phyloP scores from a whole-genome alignment of 2,797 vertebrate species.

The Cyclura pinguis region DNA sequence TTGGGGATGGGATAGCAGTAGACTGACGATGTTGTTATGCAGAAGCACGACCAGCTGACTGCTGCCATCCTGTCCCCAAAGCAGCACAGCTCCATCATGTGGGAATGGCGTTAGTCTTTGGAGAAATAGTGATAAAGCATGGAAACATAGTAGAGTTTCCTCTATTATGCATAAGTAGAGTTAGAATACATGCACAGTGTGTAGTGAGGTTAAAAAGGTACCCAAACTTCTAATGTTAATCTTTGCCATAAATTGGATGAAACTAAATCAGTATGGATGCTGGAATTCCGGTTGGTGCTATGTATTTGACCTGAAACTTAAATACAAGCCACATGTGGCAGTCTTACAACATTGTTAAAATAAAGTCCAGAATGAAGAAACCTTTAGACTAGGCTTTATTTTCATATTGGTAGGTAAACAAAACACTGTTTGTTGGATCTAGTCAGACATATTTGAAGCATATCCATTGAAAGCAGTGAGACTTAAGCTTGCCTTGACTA shows the following conservation, averaged over 20 bases:
- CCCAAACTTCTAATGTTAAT: background rate
- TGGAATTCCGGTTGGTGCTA: background rate
- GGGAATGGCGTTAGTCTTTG: background rate
- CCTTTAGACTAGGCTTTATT: background rate
- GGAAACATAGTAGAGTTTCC: background rate
- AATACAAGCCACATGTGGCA: background rate
- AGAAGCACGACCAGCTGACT: too few species aligned
- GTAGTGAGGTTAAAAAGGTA: background rate
- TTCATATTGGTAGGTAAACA: background rate
- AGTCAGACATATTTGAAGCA: too few species aligned
- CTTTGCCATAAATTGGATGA: background rate
- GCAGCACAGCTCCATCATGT: too few species aligned
- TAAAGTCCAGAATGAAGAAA: background rate
- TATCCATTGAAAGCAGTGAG: too few species aligned
- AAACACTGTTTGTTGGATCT: background rate
- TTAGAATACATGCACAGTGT: background rate
- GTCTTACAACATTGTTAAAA: background rate
- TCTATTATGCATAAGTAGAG: background rate
- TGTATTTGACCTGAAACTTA: background rate
- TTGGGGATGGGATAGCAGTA: too few species aligned
- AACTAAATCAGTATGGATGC: background rate
- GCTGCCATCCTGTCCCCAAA: too few species aligned
- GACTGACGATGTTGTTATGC: too few species aligned
- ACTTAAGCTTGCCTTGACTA: too few species aligned
- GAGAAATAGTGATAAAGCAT: background rate